Evolutionary conservation across 2,113 vertebrate genomes (phyloP).

Genomic region (Rhabdomys dilectus): DNA sequence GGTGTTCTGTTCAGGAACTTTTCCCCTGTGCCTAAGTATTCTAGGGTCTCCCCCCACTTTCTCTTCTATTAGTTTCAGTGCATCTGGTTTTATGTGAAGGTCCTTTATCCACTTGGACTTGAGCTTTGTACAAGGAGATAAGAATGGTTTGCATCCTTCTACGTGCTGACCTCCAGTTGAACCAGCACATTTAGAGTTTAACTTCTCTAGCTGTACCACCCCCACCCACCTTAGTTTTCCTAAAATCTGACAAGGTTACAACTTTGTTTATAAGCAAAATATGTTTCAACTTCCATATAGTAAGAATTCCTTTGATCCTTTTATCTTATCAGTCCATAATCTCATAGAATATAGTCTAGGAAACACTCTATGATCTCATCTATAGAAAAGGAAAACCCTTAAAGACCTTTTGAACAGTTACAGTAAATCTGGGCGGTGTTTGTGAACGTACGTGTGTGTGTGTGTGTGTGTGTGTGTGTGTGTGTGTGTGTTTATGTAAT

Average conservation of each 20-base stretch:
- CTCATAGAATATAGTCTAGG: not conserved
- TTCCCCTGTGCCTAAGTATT: too few species aligned
- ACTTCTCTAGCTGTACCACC: not conserved
- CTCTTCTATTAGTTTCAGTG: too few species aligned
- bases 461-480: not conserved
- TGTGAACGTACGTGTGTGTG: not conserved
- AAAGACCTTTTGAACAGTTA: not conserved
- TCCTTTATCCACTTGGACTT: too few species aligned
- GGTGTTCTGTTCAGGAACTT: too few species aligned
- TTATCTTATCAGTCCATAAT: not conserved
- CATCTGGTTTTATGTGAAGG: too few species aligned
- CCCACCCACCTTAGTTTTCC: not conserved
- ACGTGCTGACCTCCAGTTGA: too few species aligned
- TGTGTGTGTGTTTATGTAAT: not conserved
- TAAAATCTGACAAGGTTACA: not conserved
- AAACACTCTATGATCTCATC: not conserved
- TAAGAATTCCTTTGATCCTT: not conserved
- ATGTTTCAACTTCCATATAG: not conserved
- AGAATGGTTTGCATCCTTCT: too few species aligned
- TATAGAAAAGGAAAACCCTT: not conserved
- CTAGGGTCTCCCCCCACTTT: too few species aligned
- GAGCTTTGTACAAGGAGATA: too few species aligned
- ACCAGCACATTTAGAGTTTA: not conserved
- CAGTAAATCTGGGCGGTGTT: not conserved
- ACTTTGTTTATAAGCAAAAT: not conserved